These are phyloP conservation scores for Fringilla coelebs DNA, from an alignment of 2,797 vertebrate species.

Conservation along the genomic window DNA sequence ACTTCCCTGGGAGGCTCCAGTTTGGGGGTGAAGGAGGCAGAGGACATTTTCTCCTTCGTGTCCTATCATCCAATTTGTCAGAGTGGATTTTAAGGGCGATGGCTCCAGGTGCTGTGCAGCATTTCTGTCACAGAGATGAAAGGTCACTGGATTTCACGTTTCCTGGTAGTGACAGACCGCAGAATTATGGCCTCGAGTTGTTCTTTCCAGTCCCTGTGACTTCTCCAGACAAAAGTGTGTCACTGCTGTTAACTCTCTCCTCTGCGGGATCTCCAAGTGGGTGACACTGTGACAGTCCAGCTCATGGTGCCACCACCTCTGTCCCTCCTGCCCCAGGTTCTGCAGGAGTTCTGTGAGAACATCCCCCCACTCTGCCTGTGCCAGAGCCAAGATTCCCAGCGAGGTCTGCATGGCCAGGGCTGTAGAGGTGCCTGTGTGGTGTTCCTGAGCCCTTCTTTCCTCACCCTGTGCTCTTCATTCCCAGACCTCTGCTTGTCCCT, in stretches of 20 bases:
- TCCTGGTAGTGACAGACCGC: constrained; percentile 49
- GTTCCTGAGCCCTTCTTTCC: not conserved
- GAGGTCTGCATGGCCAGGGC: not conserved
- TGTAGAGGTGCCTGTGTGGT: not conserved
- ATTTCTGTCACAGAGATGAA: constrained; percentile 46
- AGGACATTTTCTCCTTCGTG: not conserved
- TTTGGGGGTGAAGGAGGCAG: not conserved
- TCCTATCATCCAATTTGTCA: not conserved
- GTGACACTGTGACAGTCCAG: not conserved
- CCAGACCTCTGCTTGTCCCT: not conserved
- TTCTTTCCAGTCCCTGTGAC: constrained; percentile 29
- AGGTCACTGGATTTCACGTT: constrained; percentile 53
- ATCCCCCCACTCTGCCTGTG: not conserved
- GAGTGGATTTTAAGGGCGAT: constrained; percentile 7
- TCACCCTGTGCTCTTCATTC: not conserved
- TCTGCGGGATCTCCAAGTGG: not conserved
- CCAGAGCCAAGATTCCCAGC: not conserved
- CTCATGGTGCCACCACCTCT: not conserved
- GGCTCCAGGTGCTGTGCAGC: constrained; percentile 26
- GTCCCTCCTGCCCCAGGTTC: not conserved
- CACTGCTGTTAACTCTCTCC: constrained; percentile 45
- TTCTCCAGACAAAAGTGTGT: constrained; percentile 47
- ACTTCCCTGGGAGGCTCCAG: not conserved
- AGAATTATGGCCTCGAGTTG: constrained; percentile 44
- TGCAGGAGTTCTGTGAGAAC: not conserved